phyloP scores from a whole-genome alignment of 2,113 vertebrate genomes.

The Cyrtonyx montezumae region DNA sequence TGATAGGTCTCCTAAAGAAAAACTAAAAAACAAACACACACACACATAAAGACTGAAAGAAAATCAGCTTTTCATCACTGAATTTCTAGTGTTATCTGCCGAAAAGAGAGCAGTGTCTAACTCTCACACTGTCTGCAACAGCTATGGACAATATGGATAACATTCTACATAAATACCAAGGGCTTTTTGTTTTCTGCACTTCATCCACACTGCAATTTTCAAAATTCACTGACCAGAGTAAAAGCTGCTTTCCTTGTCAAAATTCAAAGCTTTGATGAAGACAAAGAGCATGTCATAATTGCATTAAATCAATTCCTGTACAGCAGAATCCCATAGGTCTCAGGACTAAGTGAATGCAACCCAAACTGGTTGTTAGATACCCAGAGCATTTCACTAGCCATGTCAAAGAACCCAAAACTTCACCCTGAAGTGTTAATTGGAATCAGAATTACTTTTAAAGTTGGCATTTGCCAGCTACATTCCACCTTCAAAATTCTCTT shows the following conservation, averaged over 20 bases:
- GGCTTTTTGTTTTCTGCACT: not conserved
- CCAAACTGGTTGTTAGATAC: not conserved
- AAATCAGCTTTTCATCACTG: not conserved
- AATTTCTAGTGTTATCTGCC: not conserved
- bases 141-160: not conserved
- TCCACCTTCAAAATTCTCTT: not conserved
- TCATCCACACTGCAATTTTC: not conserved
- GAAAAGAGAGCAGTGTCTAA: not conserved
- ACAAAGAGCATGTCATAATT: not conserved
- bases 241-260: not conserved
- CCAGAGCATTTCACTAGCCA: not conserved
- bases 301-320: not conserved
- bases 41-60: not conserved
- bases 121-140: not conserved
- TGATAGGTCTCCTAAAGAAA: not conserved
- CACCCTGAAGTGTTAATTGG: fast-evolving
- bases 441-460: not conserved
- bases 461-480: not conserved
- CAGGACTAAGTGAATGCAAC: not conserved
- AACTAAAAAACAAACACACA: not conserved
- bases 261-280: not conserved
- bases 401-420: not conserved
- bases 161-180: not conserved
- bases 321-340: not conserved
- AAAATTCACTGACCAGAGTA: not conserved